A percentile compares a stretch with the other conserved stretches of the same genome.
These are phyloP conservation scores for Empidonax alnorum DNA, from an alignment of 2,113 vertebrate species.

Conservation along the genomic window DNA sequence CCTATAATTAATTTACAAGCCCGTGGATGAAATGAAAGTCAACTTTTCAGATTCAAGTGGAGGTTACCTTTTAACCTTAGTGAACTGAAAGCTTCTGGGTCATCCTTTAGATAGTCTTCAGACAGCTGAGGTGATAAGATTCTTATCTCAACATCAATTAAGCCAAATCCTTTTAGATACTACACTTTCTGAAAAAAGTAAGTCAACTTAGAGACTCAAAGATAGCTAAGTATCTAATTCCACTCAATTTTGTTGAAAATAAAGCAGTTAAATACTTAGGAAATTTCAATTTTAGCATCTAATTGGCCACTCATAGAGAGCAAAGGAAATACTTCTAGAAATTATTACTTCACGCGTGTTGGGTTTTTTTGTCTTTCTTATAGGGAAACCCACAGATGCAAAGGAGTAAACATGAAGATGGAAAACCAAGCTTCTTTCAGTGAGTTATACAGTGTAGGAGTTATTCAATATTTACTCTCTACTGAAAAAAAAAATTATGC, in stretches of 20 bases:
- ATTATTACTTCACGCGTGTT: neutral
- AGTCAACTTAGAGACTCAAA: neutral
- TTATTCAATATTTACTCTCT: neutral
- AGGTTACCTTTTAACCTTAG: neutral
- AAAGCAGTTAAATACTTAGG: neutral
- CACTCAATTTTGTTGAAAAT: neutral
- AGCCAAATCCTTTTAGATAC: neutral
- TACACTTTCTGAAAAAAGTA: neutral
- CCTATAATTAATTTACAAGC: neutral
- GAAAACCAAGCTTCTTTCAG: neutral
- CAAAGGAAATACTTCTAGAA: neutral
- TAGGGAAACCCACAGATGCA: neutral
- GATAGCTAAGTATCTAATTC: neutral
- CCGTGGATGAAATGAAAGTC: neutral
- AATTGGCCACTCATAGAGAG: neutral
- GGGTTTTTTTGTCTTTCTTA: accelerated
- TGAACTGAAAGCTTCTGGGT: neutral
- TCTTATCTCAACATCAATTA: neutral
- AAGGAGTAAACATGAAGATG: neutral
- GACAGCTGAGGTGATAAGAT: neutral
- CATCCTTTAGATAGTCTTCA: neutral
- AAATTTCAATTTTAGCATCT: neutral
- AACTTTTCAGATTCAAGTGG: neutral
- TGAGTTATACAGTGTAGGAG: neutral
- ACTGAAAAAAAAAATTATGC: neutral